Evolutionary conservation across 2,888 invertebrate species (phyloP), one percentile per base, ranked within the genome.

Genomic region (Limnephilus lunatus): DNA sequence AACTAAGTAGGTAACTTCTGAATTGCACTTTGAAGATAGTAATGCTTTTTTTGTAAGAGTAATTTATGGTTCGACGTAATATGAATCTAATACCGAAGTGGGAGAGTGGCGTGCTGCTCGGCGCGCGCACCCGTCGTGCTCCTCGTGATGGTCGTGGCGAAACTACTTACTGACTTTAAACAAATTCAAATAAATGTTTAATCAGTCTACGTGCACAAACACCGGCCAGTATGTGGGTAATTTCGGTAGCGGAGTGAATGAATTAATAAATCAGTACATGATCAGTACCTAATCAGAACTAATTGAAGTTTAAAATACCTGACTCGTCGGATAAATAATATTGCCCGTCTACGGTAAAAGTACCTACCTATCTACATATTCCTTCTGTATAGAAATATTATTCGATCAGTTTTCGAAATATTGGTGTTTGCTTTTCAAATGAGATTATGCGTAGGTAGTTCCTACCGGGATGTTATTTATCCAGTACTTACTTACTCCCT

Each of bases 41-140:
- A 25, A 68, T 9, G 7, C 7, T 25, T 68, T 68, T 68, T 68
- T 68, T 68, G 9, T 25, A 68, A 68, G 25, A 25, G 68, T 68
- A 68, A 68, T 68, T 68, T 68, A 68, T 68, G 68, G n/a, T 68
- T 68, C 25, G 2, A 68, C n/a, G 68, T 68, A 68, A 68, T n/a
- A 68, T 68, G 9, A 68, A 68, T 68, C 25, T n/a, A 68, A 68
- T 9, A 9, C 25, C 68, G 68, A 68, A 68, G 9, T 7, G 7
- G 7, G 68, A 25, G 68, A 68, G 19, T 68, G n/a, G 68, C 87
- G 91, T 91, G 87, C 82, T 81, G 35, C 39, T 32, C 39, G 85
- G 85, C 87, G 81, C 85, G 91, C 44, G 91, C 91, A 80, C 25
- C 48, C 87, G 68, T 81, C 91, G 85, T 91, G 90, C 48, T 2